Conservation (phyloP, 92 coral and sea anemone genomes). For the Porites evermanni region DNA sequence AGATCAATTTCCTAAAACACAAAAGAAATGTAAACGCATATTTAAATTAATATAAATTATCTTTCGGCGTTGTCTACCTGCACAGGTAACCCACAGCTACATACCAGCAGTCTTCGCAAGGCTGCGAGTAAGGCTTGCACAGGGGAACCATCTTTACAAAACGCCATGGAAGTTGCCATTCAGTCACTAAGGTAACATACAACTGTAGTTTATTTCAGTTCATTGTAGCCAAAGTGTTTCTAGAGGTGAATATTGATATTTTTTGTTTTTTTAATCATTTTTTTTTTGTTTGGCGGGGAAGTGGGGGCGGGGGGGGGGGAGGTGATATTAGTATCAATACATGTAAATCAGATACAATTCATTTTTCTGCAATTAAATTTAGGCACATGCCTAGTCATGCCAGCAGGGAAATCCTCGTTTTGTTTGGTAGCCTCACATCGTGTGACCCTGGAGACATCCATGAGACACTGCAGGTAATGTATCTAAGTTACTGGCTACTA, state of each 20-base stretch:
- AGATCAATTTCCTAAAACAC: no score
- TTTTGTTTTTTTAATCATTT: no score
- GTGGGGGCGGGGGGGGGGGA: no score
- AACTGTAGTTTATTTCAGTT: no score
- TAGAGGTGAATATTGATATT: no score
- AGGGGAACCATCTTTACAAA: conserved; percentile 98
- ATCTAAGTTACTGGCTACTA: no score
- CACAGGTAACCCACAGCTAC: conserved; percentile 94
- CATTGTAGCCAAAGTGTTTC: no score
- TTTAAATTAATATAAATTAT: no score
- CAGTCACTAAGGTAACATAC: conserved; percentile 77
- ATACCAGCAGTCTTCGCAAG: conserved; percentile 77
- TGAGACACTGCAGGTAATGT: conserved; percentile 85
- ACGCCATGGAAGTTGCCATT: conserved; percentile 80
- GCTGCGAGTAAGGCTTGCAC: conserved; percentile 83
- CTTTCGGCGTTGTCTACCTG: background rate
- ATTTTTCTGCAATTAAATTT: background rate
- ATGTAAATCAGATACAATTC: no score
- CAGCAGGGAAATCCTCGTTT: conserved; percentile 86
- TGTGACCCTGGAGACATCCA: conserved; percentile 97
- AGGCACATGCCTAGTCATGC: conserved; percentile 99
- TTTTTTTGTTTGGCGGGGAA: no score
- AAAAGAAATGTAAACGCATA: no score
- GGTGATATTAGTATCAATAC: no score
- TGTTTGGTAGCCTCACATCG: conserved; percentile 92